Conservation (phyloP, 1,140 invertebrate species). For the Drosophila aff. region DNA sequence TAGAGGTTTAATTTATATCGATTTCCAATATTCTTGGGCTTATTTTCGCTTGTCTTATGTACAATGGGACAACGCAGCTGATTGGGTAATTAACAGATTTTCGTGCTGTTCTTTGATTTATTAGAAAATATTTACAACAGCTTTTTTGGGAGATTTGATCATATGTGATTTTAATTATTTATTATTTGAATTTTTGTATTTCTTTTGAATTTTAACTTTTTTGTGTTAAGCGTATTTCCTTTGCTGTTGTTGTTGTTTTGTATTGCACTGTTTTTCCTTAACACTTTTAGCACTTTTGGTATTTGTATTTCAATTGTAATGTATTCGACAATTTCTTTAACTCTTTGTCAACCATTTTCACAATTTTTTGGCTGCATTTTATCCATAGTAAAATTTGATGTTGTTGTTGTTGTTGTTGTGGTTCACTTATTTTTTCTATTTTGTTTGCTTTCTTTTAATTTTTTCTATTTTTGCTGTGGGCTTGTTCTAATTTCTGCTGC, state of each 20-base stretch:
- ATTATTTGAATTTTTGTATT: conserved; percentile 47
- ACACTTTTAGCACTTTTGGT: conserved; percentile 43
- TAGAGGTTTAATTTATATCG: conserved; percentile 45
- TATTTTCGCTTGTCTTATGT: conserved; percentile 40
- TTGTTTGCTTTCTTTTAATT: too few relatives aligned
- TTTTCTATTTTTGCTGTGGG: conserved; percentile 53
- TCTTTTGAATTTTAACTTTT: conserved; percentile 81
- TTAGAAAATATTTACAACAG: conserved; percentile 79
- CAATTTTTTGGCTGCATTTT: conserved; percentile 77
- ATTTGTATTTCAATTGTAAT: conserved; percentile 37
- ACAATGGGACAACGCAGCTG: conserved; percentile 37
- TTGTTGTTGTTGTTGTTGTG: conserved; percentile 34
- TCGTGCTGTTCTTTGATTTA: conserved; percentile 24
- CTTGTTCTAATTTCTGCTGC: conserved; percentile 73
- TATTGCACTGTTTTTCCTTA: conserved; percentile 62
- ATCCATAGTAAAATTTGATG: conserved; percentile 33
- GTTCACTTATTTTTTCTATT: conserved; percentile 17
- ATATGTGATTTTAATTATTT: conserved; percentile 35
- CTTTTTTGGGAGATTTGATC: conserved; percentile 37
- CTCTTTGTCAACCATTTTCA: conserved; percentile 79
- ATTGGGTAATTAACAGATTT: conserved; percentile 27
- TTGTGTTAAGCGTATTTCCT: conserved; percentile 70
- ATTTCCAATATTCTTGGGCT: conserved; percentile 24
- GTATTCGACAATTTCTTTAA: conserved; percentile 43
- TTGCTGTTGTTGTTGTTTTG: conserved; percentile 58